These are phyloP conservation scores for Camponotus pennsylvanicus DNA, from an alignment of 1,140 invertebrate genomes.

Conservation along the genomic window DNA sequence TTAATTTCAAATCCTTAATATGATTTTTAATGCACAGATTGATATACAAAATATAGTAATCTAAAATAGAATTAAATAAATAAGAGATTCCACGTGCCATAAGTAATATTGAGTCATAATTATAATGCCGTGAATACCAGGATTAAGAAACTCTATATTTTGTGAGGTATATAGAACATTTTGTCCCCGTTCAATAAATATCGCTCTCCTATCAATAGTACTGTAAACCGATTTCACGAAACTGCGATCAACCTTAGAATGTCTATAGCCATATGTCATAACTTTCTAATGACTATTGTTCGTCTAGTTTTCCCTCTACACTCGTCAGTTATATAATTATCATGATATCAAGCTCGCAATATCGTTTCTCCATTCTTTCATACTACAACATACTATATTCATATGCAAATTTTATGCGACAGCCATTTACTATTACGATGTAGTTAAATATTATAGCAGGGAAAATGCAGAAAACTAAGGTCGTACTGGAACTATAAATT, in stretches of 20 bases:
- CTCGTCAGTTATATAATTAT: conserved; percentile 25
- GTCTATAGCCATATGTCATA: conserved; percentile 3
- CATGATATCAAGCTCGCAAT: conserved; percentile 12
- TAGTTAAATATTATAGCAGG: not conserved
- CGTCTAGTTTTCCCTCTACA: not conserved
- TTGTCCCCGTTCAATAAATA: no score
- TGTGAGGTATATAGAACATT: not conserved
- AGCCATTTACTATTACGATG: conserved; percentile 6
- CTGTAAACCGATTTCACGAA: not conserved
- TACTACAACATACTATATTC: not conserved
- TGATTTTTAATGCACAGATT: no score
- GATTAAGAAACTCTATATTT: not conserved
- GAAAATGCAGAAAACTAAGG: conserved; percentile 2
- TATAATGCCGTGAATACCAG: not conserved
- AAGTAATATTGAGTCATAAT: not conserved
- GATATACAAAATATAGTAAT: not conserved
- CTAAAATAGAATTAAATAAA: not conserved
- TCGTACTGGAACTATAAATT: not conserved
- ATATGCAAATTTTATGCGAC: conserved; percentile 24
- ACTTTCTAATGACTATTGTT: not conserved
- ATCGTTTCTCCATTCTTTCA: not conserved
- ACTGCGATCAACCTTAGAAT: not conserved
- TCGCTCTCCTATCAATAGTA: not conserved
- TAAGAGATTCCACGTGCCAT: not conserved
- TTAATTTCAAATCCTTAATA: no score